Evolutionary conservation across 2,888 invertebrate genomes (phyloP).

Genomic region (Micoletzkya japonica): DNA sequence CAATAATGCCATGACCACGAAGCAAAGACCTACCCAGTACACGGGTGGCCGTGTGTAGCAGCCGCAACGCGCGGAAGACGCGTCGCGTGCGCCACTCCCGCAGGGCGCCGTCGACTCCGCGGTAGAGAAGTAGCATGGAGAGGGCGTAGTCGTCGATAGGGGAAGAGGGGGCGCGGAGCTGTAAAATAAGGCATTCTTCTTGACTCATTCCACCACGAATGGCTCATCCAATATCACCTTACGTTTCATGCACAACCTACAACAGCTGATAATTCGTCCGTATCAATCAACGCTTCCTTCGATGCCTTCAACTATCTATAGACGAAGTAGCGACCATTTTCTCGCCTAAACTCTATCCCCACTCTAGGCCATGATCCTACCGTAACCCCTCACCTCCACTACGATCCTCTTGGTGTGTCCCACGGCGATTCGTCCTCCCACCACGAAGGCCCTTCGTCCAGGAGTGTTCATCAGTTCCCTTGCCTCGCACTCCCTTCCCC

Average conservation of each 20-base stretch:
- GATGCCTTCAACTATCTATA: not conserved
- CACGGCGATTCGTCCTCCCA: not conserved
- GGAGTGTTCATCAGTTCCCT: slow-evolving; percentile 4
- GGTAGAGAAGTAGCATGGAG: slow-evolving; percentile 44
- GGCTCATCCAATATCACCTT: not conserved
- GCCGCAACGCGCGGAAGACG: not conserved
- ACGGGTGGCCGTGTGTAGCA: slow-evolving; percentile 28
- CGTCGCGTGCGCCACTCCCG: slow-evolving; percentile 39
- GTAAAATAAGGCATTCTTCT: not conserved
- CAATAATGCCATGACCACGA: not conserved
- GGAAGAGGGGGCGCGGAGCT: slow-evolving; percentile 19
- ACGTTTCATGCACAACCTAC: not conserved
- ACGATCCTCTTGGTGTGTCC: slow-evolving; percentile 8
- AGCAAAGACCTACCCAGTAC: slow-evolving; percentile 21
- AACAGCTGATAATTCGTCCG: not conserved
- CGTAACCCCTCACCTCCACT: slow-evolving; percentile 3
- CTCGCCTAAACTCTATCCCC: not conserved
- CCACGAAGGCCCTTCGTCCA: slow-evolving; percentile 4
- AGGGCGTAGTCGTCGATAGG: slow-evolving; percentile 1
- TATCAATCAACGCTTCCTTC: not conserved
- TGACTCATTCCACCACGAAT: not conserved
- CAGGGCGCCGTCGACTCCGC: slow-evolving; percentile 36
- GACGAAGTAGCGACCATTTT: too few species aligned
- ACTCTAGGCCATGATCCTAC: not conserved
- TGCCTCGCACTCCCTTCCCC: too few species aligned